Base-by-base conservation (phyloP, 53 echinoderm and acorn worm genomes). In the Paelopatides confundens region DNA sequence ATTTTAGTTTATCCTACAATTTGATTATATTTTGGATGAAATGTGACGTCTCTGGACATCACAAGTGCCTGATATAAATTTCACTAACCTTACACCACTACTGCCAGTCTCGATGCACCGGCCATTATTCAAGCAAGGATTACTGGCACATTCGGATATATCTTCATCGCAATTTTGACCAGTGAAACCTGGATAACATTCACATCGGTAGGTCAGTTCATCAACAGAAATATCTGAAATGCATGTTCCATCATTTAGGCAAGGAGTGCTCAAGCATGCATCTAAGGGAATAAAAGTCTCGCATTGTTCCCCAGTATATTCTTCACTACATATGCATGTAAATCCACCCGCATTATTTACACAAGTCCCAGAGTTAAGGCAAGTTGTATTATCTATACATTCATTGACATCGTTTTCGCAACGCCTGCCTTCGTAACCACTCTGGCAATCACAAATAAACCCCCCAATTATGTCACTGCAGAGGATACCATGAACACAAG, bases 81-180 rank as follows among this genome's bases (percentile, higher is more conserved):
- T n/a, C n/a, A n/a, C n/a, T n/a, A n/a, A n/a, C n/a, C n/a, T n/a
- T n/a, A n/a, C n/a, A n/a, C n/a, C n/a, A n/a, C n/a, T n/a, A n/a
- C n/a, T n/a, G n/a, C n/a, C n/a, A n/a, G n/a, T n/a, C n/a, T 74
- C 76, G 43, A 74, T 74, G 39, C 76, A 74, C 10, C 43, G 18
- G 15, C 76, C 76, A 23, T 74, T 74, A 76, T 95, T 95, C n/a
- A 81, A n/a, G 50, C 95, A 95, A 5, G 95, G 95, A 10, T 26
- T 71, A 54, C 92, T 92, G 0, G 23, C 28, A 51, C 95, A 95
- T 71, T 93, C 92, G 37, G 85, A 69, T 27, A 85, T 76, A 14
- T 90, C 79, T 9, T 76, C 52, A 33, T 74, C 85, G 70, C 95
- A 95, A 31, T 54, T 85, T 5, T n/a, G 30, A n/a, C 95, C 95